Conservation (phyloP, 2,888 invertebrate genomes). For the Syrphus vitripennis region DNA sequence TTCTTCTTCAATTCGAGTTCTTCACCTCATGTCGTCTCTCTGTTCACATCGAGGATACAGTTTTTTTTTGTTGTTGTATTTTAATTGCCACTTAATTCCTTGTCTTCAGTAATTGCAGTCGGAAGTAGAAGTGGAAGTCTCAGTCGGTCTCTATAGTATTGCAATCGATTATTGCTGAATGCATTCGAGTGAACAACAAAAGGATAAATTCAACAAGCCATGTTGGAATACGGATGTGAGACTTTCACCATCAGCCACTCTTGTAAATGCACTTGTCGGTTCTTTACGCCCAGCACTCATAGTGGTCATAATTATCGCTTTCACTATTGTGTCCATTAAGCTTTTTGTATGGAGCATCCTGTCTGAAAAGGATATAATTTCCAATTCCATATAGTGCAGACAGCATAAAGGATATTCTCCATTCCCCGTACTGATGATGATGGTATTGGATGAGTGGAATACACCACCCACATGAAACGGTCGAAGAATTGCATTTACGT, state of each 20-base stretch:
- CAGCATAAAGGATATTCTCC: background rate
- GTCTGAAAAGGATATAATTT: conserved; percentile 42
- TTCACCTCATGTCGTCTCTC: background rate
- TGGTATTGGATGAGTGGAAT: background rate
- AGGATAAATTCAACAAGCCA: conserved; percentile 12
- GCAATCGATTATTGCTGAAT: conserved; percentile 57
- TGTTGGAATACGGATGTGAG: background rate
- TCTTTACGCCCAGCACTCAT: conserved; percentile 9
- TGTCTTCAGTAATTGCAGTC: conserved; percentile 63
- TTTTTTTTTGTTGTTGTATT: conserved; percentile 1
- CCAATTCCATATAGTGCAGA: conserved; percentile 23
- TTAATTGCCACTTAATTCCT: conserved; percentile 64
- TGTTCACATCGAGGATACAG: background rate
- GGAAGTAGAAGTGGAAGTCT: conserved; percentile 48
- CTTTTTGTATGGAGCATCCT: background rate
- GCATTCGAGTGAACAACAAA: conserved; percentile 40
- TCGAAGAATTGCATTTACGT: conserved; percentile 28
- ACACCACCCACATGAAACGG: conserved; percentile 5
- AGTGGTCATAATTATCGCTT: conserved; percentile 63
- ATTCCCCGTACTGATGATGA: background rate
- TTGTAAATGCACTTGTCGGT: conserved; percentile 9
- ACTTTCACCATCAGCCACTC: background rate
- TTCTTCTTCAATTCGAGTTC: background rate
- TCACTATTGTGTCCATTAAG: conserved; percentile 56
- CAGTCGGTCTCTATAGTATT: conserved; percentile 14